phyloP scores from a whole-genome alignment of 2,113 vertebrate genomes.

The Ictalurus punctatus region DNA sequence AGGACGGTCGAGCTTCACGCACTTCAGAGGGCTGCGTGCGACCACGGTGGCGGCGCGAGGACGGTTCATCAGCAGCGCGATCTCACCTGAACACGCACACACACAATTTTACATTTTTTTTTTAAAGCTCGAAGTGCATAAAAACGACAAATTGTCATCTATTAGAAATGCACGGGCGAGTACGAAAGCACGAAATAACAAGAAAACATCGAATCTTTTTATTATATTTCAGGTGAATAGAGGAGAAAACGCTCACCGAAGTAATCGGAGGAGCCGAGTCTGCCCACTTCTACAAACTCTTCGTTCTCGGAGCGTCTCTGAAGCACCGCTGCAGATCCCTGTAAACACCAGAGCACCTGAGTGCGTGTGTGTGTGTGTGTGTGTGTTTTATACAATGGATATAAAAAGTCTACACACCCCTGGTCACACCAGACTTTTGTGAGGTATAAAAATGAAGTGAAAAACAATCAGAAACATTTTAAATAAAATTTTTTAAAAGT shows the following conservation, averaged over 20 bases:
- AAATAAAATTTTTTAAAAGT: too few relatives aligned
- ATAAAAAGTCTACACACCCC: too few relatives aligned
- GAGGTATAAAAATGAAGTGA: too few relatives aligned
- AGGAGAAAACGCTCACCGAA: conserved; percentile 81
- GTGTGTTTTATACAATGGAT: not conserved
- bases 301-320: conserved; percentile 96
- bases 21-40: conserved; percentile 94
- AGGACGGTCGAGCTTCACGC: conserved; percentile 96
- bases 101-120: not conserved
- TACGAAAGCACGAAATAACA: not conserved
- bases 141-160: not conserved
- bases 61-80: conserved; percentile 97
- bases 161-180: too few relatives aligned
- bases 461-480: too few relatives aligned
- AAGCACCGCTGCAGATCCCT: conserved; percentile 95
- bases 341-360: conserved; percentile 27
- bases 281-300: conserved; percentile 97
- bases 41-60: conserved; percentile 98
- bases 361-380: not conserved
- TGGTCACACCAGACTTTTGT: too few relatives aligned
- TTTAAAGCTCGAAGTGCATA: not conserved
- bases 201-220: not conserved
- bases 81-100: conserved; percentile 79
- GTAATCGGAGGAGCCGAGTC: conserved; percentile 96
- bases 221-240: not conserved